Evolutionary conservation across 2,888 invertebrate species (phyloP), one percentile per base, ranked within the genome.

Genomic region (Malacosoma neustria): DNA sequence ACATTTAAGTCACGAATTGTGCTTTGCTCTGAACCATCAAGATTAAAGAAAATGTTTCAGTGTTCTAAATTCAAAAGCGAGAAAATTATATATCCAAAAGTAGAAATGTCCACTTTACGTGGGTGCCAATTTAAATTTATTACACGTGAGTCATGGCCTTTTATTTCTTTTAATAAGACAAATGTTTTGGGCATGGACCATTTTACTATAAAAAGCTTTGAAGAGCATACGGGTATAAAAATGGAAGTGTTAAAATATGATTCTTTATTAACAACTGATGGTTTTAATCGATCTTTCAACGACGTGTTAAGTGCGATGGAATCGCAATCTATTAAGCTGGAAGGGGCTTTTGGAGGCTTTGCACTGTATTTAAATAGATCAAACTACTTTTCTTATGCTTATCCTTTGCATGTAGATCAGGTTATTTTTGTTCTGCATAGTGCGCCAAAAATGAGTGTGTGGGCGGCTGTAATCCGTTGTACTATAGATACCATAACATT

Each of bases 291-390:
- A 56, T 57, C 15, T 48, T 41, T 29, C 42, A n/a, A 46, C 1
- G 39, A 39, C 11, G 42, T 37, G 1, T 43, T 43, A 3, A 56
- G 61, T 45, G 34, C 60, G 5, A 31, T 42, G 7, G 48, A 47
- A 39, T 46, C 66, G 4, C 32, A 13, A 3, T 35, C 39, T 3
- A 50, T 51, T 32, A 45, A 54, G 39, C 49, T 45, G 3, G 64
- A 65, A 40, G 69, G 63, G 2, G 57, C 49, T 6, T 14, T 60
- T 6, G 58, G 59, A 3, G 58, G 56, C 5, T 58, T 52, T 35
- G 41, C 43, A 13, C 12, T 57, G 1, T 37, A 32, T 3, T 1
- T 6, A 2, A 11, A 11, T 11, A 30, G n/a, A 4, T 32, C 39
- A 29, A 31, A 30, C 1, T 45, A 38, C 9, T 36, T 46, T 35